phyloP scores from a whole-genome alignment of 37 sponge, comb jelly and placozoan genomes.

The Diacarnus erythraeanus region DNA sequence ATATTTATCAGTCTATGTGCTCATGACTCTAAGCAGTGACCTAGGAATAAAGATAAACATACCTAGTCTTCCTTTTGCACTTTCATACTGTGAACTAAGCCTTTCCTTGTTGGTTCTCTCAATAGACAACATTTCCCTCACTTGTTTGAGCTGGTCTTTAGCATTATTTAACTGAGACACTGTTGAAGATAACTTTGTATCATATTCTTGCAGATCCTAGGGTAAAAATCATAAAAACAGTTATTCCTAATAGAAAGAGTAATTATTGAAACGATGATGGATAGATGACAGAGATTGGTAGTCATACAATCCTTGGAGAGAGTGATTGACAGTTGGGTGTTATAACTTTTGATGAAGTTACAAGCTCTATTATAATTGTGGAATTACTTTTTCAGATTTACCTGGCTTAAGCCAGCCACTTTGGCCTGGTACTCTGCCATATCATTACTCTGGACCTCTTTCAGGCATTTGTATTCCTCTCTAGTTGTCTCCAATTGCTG shows the following conservation, averaged over 20 bases:
- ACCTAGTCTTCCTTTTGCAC: neutral
- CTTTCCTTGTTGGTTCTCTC: neutral
- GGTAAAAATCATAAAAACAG: neutral
- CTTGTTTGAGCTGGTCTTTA: neutral
- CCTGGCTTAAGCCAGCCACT: conserved; percentile 22
- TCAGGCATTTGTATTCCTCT: conserved; percentile 83
- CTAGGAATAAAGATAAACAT: neutral
- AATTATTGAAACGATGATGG: no score
- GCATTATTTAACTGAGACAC: neutral
- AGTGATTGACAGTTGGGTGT: no score
- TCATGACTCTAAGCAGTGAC: no score
- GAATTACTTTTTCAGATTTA: neutral
- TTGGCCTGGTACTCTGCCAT: conserved; percentile 32
- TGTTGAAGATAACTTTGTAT: neutral
- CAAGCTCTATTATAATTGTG: neutral
- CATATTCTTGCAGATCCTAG: neutral
- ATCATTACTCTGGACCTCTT: conserved; percentile 50
- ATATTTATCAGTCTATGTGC: no score
- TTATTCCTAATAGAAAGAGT: no score
- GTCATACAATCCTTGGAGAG: neutral
- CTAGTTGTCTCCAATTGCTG: conserved; percentile 20
- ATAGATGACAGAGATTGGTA: neutral
- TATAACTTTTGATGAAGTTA: no score
- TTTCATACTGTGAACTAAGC: neutral
- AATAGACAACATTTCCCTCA: neutral